Conservation (phyloP, 2,888 invertebrate species). For the Seira ritae region DNA sequence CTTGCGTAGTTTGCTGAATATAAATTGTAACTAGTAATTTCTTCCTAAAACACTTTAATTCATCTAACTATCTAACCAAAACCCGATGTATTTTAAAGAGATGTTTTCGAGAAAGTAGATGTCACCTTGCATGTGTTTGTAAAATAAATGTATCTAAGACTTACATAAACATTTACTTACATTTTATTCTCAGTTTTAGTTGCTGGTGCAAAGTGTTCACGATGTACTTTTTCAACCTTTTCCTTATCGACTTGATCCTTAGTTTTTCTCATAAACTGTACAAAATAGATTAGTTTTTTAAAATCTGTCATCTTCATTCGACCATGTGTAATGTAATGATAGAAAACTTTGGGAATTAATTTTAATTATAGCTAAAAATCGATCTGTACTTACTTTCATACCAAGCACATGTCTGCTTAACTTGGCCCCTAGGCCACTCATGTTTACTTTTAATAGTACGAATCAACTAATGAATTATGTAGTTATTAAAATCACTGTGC, state of each 20-base stretch:
- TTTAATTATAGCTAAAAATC: slow-evolving; percentile 4
- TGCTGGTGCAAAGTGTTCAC: slow-evolving; percentile 53
- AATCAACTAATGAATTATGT: too few species aligned
- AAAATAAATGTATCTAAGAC: too few species aligned
- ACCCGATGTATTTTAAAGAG: too few species aligned
- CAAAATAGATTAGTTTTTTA: not conserved
- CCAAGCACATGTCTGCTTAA: slow-evolving; percentile 68
- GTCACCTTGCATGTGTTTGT: too few species aligned
- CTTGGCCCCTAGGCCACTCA: slow-evolving; percentile 55
- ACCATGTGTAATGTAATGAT: not conserved
- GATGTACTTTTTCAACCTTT: slow-evolving; percentile 62
- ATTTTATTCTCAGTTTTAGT: slow-evolving; percentile 11
- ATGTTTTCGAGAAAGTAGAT: too few species aligned
- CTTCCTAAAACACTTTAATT: too few species aligned
- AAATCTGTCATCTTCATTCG: too few species aligned
- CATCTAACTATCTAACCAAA: too few species aligned
- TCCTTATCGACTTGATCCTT: slow-evolving; percentile 63
- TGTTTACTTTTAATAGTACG: slow-evolving; percentile 15
- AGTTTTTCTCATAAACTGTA: slow-evolving; percentile 71
- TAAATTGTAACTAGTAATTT: too few species aligned
- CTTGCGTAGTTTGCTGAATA: not conserved
- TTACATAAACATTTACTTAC: too few species aligned
- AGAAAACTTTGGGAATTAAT: not conserved
- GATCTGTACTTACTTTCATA: slow-evolving; percentile 62
- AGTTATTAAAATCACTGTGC: too few species aligned